A percentile compares a stretch with the other conserved stretches of the same genome.
Evolutionary conservation across 2,797 vertebrate species (phyloP).

Genomic region (Characodon lateralis): DNA sequence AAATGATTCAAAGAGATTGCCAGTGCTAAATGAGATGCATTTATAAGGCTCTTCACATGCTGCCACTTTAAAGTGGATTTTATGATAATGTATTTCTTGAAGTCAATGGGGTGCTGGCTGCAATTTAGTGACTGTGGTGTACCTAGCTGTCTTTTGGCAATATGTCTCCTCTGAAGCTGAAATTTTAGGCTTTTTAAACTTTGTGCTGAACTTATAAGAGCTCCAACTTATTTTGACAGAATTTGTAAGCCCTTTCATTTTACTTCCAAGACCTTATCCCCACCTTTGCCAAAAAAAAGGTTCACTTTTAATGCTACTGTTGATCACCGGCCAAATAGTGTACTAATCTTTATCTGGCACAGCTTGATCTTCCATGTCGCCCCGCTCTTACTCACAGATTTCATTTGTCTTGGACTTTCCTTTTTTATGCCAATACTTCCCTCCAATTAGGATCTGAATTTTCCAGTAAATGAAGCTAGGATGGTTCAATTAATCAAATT

Average conservation of each 20-base stretch:
- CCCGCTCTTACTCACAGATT: conserved; percentile 1
- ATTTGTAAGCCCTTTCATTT: conserved; percentile 27
- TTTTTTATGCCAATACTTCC: neutral
- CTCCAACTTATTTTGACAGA: conserved; percentile 6
- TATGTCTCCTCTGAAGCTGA: conserved; percentile 17
- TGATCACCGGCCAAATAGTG: neutral
- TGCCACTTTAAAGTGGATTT: conserved; percentile 48
- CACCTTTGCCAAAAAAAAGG: neutral
- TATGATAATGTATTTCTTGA: conserved; percentile 54
- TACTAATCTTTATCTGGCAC: conserved; percentile 1
- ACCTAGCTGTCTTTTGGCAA: conserved; percentile 25
- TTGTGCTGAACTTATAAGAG: neutral
- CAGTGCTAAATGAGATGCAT: conserved; percentile 47
- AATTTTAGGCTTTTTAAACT: conserved; percentile 29
- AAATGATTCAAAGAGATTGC: conserved; percentile 52
- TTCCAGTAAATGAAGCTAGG: no score
- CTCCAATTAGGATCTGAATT: neutral
- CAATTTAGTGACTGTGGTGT: conserved; percentile 19
- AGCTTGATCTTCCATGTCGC: neutral
- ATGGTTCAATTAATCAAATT: neutral
- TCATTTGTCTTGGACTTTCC: neutral
- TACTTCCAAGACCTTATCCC: conserved; percentile 13
- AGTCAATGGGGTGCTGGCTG: conserved; percentile 32
- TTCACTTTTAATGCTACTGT: neutral
- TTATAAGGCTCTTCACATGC: conserved; percentile 35